A percentile compares a stretch with the other conserved stretches of the same genome.
These are phyloP conservation scores for Fukomys damarensis DNA, from an alignment of 2,113 vertebrate species.

Conservation along the genomic window DNA sequence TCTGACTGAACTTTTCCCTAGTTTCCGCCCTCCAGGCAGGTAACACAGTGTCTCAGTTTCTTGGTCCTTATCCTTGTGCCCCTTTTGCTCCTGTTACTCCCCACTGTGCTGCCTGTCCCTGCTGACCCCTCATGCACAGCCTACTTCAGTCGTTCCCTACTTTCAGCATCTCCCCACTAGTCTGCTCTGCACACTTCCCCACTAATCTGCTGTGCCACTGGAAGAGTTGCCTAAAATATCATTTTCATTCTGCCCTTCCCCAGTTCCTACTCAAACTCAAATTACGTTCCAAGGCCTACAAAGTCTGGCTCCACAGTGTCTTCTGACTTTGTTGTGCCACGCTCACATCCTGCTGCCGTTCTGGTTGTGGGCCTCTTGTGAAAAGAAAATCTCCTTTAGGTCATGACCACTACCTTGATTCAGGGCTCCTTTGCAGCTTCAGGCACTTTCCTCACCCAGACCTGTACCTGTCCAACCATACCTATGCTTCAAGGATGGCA, in stretches of 20 bases:
- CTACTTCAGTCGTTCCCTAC: background rate
- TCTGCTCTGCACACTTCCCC: too few species aligned
- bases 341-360: background rate
- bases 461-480: background rate
- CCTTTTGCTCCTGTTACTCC: background rate
- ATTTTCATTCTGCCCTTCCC: background rate
- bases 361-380: background rate
- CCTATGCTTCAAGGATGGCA: background rate
- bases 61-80: background rate
- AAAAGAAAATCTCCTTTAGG: background rate
- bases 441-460: background rate
- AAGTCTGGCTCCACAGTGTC: background rate
- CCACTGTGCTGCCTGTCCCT: background rate
- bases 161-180: background rate
- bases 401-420: background rate
- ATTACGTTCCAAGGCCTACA: background rate
- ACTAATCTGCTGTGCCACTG: background rate
- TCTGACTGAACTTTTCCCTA: background rate
- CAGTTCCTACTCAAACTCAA: background rate
- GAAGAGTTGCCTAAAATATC: background rate
- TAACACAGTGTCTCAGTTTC: background rate
- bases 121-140: accelerated
- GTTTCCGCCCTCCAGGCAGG: too few species aligned
- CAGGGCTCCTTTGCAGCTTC: background rate
- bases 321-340: background rate